Base-by-base conservation (phyloP, 2,797 vertebrate species). In the Syngnathus rostellatus region DNA sequence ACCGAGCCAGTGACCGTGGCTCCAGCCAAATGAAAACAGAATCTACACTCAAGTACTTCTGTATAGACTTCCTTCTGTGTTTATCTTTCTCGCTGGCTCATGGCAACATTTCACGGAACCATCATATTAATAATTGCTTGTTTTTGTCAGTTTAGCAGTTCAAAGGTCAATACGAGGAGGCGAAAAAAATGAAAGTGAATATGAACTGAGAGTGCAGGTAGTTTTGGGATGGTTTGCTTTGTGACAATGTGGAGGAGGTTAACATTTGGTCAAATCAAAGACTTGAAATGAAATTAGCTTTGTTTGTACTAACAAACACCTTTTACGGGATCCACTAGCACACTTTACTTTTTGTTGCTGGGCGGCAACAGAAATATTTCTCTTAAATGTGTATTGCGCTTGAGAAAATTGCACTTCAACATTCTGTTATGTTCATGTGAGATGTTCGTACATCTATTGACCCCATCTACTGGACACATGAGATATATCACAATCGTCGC, bases 1-100 rank as follows among this genome's bases (percentile, higher is more conserved):
- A 96, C 96, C 46, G 96, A 98, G 67, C 90, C 94, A 0, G 90
- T 88, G 51, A 82, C 88, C 69, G 91, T 87, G 40, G 83, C 91
- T 78, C 62, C 85, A 53, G 90, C 90, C 90, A 98, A 98, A 92
- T 98, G 93, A 92, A 69, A 66, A n/a, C 55, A 63, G 5, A 65
- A 75, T 60, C 72, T 71, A 71, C 54, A 69, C 71, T 72, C 64
- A 80, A 72, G 75, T 73, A 74, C 67, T 53, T 63, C 59, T 82
- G 77, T 85, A 84, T 73, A 83, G 62, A 71, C 60, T 37, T 72
- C 63, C 14, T 8, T 23, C 5, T 31, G 5, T 48, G 62, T 64
- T 59, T 64, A n/a, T 61, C 14, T 21, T 21, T 45, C 39, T 41
- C 39, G 41, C 19, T 14, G 59, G 39, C 39, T 41, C n/a, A 61